phyloP scores from a whole-genome alignment of 2,888 invertebrate genomes.

The Drosophila ezoana region DNA sequence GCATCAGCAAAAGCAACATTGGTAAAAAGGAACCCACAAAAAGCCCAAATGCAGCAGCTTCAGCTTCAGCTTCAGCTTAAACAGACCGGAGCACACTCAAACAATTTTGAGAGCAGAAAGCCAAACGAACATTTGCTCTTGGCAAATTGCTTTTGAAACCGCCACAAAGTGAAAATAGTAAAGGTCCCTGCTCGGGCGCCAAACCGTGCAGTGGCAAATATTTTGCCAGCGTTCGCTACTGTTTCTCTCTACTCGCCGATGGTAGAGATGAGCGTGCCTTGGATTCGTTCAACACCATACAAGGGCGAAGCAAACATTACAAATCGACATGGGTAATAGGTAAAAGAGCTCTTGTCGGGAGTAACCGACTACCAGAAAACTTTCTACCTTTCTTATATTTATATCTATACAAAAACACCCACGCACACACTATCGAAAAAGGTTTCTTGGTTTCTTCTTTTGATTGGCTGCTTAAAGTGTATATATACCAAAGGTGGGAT shows the following conservation, averaged over 20 bases:
- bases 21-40: constrained; percentile 13
- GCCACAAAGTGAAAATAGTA: constrained; percentile 18
- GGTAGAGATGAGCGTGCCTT: background rate
- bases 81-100: constrained; percentile 7
- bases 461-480: too few relatives aligned
- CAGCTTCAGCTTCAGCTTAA: background rate
- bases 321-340: too few relatives aligned
- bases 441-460: too few relatives aligned
- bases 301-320: too few relatives aligned
- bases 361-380: too few relatives aligned
- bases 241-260: constrained; percentile 25
- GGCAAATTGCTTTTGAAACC: constrained; percentile 39
- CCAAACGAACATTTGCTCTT: constrained; percentile 18
- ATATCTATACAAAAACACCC: too few relatives aligned
- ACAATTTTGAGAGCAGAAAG: constrained; percentile 14
- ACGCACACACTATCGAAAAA: too few relatives aligned
- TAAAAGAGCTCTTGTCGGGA: too few relatives aligned
- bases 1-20: background rate
- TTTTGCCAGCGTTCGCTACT: constrained; percentile 5
- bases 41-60: constrained; percentile 20
- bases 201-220: constrained; percentile 22
- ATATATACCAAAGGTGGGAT: too few relatives aligned
- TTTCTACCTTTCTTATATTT: too few relatives aligned
- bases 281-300: too few relatives aligned
- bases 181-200: constrained; percentile 2